Evolutionary conservation across 2,113 vertebrate species (phyloP).

Genomic region (Orcinus orca): DNA sequence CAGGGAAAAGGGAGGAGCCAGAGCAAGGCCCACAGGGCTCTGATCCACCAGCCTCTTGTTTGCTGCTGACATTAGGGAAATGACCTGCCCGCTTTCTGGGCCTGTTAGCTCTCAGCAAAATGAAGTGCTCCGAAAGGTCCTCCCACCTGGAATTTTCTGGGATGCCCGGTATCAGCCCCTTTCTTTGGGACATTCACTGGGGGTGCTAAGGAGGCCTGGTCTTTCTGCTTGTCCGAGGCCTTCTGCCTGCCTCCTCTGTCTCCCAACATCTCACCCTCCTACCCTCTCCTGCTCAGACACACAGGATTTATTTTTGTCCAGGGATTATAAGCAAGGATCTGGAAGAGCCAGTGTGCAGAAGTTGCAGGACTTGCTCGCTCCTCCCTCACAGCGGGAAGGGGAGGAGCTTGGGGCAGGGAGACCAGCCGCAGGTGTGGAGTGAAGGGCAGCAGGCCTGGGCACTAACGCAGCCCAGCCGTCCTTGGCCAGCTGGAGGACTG

Average conservation of each 20-base stretch:
- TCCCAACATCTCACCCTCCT: not conserved
- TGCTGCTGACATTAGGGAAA: not conserved
- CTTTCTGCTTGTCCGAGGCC: not conserved
- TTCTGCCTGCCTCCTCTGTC: not conserved
- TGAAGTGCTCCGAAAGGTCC: not conserved
- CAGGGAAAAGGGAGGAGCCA: not conserved
- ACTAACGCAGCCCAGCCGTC: not conserved
- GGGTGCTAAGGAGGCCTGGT: not conserved
- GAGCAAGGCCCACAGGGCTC: not conserved
- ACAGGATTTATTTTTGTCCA: conserved; percentile 62
- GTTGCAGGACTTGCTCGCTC: not conserved
- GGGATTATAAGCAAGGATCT: conserved; percentile 60
- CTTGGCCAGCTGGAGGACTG: conserved; percentile 42
- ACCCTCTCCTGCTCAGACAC: not conserved
- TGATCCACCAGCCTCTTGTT: not conserved
- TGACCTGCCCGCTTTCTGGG: not conserved
- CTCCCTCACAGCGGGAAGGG: not conserved
- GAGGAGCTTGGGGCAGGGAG: not conserved
- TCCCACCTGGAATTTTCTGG: not conserved
- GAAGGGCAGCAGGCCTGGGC: not conserved
- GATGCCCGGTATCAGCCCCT: not conserved
- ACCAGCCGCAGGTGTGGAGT: conserved; percentile 50
- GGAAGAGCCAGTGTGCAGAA: conserved; percentile 60
- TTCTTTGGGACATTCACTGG: not conserved
- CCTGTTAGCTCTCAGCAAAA: not conserved